A percentile compares a stretch with the other conserved stretches of the same genome.
Conservation (phyloP, 2,797 vertebrate species). For the Eulemur coronatus region DNA sequence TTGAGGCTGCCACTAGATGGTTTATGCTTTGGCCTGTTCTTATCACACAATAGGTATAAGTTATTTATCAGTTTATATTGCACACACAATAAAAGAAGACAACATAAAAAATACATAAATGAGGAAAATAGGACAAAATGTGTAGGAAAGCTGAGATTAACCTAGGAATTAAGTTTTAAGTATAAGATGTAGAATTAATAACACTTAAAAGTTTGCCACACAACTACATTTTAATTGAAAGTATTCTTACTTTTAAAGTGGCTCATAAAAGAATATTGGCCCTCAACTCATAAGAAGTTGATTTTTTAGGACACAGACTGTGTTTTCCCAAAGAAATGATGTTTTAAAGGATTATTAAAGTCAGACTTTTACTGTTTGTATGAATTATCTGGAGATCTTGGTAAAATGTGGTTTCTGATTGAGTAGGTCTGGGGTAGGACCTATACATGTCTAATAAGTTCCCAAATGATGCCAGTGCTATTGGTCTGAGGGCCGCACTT, state of each 20-base stretch:
- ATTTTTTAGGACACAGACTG: neutral
- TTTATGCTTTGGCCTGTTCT: neutral
- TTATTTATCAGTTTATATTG: neutral
- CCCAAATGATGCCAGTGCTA: neutral
- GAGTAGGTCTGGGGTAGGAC: neutral
- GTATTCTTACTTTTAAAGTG: neutral
- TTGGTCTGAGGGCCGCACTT: neutral
- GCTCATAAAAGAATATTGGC: neutral
- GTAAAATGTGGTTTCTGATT: neutral
- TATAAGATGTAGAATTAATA: neutral
- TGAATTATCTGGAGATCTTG: neutral
- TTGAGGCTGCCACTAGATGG: neutral
- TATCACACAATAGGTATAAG: neutral
- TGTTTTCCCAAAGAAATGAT: constrained; percentile 16
- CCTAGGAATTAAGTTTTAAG: constrained; percentile 23
- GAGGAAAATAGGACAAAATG: constrained; percentile 12
- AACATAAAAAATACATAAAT: neutral
- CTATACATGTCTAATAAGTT: neutral
- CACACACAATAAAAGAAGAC: neutral
- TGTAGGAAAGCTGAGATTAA: constrained; percentile 29
- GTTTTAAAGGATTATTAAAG: constrained; percentile 31
- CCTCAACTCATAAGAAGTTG: neutral
- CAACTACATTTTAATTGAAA: constrained; percentile 9
- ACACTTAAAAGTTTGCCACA: neutral
- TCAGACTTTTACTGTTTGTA: neutral